Percentiles rank a stretch among this genome's conserved stretches.
These are phyloP conservation scores for Drosophila paramelanica DNA, from an alignment of 2,888 invertebrate species.

Conservation along the genomic window DNA sequence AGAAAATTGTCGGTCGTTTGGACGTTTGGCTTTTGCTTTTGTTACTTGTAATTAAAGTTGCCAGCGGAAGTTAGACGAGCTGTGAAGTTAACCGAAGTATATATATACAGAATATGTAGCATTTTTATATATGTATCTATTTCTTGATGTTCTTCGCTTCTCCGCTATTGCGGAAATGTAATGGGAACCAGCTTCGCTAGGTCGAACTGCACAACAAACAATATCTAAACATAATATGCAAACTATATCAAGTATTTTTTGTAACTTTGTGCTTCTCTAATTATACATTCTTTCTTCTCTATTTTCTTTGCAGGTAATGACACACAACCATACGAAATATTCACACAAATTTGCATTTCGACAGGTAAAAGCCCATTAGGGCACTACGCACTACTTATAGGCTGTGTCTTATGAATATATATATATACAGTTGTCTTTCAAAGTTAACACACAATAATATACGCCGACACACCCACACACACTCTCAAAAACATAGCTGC, in stretches of 20 bases:
- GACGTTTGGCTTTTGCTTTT: slow-evolving; percentile 53
- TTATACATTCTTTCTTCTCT: slow-evolving; percentile 18
- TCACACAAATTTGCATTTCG: slow-evolving; percentile 24
- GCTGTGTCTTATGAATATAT: slow-evolving; percentile 2
- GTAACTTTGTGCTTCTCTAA: slow-evolving; percentile 23
- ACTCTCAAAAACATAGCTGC: slow-evolving; percentile 28
- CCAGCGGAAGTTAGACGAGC: slow-evolving; percentile 77
- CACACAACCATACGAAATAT: slow-evolving; percentile 22
- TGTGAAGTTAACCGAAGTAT: slow-evolving; percentile 62
- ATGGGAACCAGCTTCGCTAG: slow-evolving; percentile 57
- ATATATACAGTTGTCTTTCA: slow-evolving; percentile 13
- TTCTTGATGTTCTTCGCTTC: slow-evolving; percentile 33
- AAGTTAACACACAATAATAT: slow-evolving; percentile 21
- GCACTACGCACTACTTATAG: neutral
- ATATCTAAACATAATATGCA: slow-evolving; percentile 11
- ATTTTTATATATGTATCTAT: slow-evolving; percentile 21
- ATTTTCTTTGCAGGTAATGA: slow-evolving; percentile 66
- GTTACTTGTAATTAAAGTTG: slow-evolving; percentile 76
- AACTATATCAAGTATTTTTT: neutral
- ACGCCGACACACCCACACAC: slow-evolving; percentile 24
- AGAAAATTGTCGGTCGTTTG: slow-evolving; percentile 66
- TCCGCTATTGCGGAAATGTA: slow-evolving; percentile 68
- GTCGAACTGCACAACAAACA: slow-evolving; percentile 42
- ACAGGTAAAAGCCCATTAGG: slow-evolving; percentile 51
- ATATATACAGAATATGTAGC: slow-evolving; percentile 1